Percentiles rank a stretch among this genome's conserved stretches.
Evolutionary conservation across 2,888 invertebrate species (phyloP).

Genomic region (Vanessa cardui): DNA sequence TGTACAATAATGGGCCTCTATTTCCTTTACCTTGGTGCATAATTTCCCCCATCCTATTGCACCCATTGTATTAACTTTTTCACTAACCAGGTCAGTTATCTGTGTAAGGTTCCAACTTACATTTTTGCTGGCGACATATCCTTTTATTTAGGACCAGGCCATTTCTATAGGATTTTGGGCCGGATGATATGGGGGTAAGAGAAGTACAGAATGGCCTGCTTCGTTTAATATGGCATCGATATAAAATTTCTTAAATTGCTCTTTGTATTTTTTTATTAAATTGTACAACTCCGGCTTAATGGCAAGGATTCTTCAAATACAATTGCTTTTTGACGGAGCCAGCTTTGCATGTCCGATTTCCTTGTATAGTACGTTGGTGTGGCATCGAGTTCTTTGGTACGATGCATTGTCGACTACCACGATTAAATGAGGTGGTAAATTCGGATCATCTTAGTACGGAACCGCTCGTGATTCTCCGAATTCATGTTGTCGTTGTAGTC

Average conservation of each 20-base stretch:
- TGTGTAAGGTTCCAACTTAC: no score
- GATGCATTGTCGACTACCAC: no score
- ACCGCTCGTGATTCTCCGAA: no score
- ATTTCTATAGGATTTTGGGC: background rate
- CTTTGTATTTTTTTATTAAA: slow-evolving; percentile 35
- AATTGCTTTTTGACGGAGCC: slow-evolving; percentile 31
- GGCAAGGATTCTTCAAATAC: slow-evolving; percentile 15
- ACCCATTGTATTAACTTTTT: no score
- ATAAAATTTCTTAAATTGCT: slow-evolving; percentile 16
- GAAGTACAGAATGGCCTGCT: slow-evolving; percentile 18
- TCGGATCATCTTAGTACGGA: no score
- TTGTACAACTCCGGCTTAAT: slow-evolving; percentile 32
- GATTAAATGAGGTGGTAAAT: no score
- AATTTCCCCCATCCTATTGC: no score
- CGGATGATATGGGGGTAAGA: slow-evolving; percentile 6
- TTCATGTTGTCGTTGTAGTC: no score
- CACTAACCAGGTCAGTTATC: no score
- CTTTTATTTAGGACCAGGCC: background rate
- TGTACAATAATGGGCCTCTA: no score
- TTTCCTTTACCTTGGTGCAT: no score
- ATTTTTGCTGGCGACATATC: no score
- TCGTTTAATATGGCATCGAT: slow-evolving; percentile 15
- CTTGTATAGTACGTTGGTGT: slow-evolving; percentile 39
- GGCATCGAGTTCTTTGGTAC: slow-evolving; percentile 34
- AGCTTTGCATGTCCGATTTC: slow-evolving; percentile 42